phyloP scores from a whole-genome alignment of 2,888 invertebrate species.

The Ditula angustiorana region DNA sequence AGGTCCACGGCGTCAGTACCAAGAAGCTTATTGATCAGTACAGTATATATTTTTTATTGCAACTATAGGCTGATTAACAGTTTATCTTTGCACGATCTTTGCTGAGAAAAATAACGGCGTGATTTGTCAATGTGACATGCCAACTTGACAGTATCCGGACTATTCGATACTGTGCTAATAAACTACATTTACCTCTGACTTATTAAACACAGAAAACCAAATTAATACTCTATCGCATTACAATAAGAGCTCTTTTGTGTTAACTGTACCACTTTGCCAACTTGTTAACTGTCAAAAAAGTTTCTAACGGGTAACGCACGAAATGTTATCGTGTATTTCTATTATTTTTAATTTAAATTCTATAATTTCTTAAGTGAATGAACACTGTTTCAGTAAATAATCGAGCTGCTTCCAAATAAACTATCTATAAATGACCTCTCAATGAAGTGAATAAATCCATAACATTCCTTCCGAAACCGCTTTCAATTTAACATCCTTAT shows the following conservation, averaged over 20 bases:
- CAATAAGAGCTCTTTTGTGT: not conserved
- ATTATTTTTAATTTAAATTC: slow-evolving; percentile 6
- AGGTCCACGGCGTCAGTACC: no score
- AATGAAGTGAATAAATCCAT: not conserved
- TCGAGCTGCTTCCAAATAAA: not conserved
- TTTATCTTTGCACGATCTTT: no score
- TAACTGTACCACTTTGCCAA: not conserved
- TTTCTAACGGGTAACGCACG: not conserved
- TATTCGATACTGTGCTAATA: no score
- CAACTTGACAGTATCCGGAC: not conserved
- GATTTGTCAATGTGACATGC: not conserved
- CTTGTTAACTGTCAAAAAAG: not conserved
- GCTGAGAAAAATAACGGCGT: not conserved
- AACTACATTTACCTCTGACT: not conserved
- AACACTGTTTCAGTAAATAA: not conserved
- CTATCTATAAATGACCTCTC: not conserved
- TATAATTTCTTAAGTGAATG: slow-evolving; percentile 5
- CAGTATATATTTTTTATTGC: no score
- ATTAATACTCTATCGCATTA: not conserved
- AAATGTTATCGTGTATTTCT: slow-evolving; percentile 9
- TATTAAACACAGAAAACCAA: not conserved
- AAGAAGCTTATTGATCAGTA: no score
- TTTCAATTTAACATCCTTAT: slow-evolving; percentile 12
- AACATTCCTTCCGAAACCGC: not conserved
- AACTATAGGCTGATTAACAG: no score